Evolutionary conservation across 2,113 vertebrate genomes (phyloP).

Genomic region (Notarius lentiginosus): DNA sequence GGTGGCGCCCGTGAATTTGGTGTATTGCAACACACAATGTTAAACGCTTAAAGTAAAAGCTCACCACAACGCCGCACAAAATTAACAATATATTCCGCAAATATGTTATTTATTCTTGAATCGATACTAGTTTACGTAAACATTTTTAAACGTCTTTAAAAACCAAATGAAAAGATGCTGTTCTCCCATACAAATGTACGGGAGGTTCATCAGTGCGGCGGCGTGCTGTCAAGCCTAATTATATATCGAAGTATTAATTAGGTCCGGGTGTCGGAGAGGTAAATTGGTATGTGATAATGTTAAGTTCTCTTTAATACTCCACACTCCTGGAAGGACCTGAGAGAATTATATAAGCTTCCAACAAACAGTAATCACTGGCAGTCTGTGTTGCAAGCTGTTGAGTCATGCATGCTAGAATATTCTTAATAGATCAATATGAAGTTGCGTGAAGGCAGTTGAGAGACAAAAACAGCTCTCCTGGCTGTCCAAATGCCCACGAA

Average conservation of each 20-base stretch:
- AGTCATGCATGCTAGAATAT: constrained; percentile 33
- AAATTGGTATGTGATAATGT: background rate
- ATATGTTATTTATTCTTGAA: too few species aligned
- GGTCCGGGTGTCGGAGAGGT: background rate
- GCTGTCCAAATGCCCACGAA: constrained; percentile 26
- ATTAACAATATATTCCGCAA: too few species aligned
- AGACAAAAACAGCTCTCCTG: constrained; percentile 6
- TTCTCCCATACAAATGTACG: too few species aligned
- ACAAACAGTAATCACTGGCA: background rate
- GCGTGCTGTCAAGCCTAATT: too few species aligned
- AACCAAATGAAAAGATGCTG: too few species aligned
- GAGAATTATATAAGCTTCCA: constrained; percentile 26
- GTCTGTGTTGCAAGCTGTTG: constrained; percentile 36
- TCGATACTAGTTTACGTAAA: too few species aligned
- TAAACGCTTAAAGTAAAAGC: too few species aligned
- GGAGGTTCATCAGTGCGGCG: too few species aligned
- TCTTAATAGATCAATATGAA: constrained; percentile 38
- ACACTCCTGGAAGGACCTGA: constrained; percentile 4
- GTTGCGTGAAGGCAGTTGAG: constrained; percentile 26
- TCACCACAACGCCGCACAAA: too few species aligned
- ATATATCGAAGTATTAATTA: background rate
- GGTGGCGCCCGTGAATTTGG: too few species aligned
- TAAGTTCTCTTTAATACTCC: constrained; percentile 1
- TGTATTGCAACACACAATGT: too few species aligned
- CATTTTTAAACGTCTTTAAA: too few species aligned